Evolutionary conservation across 2,797 vertebrate species (phyloP).

Genomic region (Lithobates pipiens): DNA sequence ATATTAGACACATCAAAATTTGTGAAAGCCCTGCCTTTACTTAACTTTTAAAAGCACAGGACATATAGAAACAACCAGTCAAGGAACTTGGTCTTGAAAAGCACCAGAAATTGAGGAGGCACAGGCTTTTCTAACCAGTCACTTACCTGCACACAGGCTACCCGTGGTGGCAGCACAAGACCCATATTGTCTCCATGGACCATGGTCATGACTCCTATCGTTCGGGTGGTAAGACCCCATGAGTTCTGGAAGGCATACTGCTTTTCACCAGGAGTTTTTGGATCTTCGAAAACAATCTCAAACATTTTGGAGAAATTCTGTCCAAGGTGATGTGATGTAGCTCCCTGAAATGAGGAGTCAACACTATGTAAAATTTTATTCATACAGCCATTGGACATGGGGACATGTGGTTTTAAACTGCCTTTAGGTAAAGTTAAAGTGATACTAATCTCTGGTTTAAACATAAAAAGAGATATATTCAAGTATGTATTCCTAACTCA

Average conservation of each 20-base stretch:
- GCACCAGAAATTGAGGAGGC: background rate
- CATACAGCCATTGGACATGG: no score
- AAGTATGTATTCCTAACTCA: no score
- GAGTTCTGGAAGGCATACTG: conserved; percentile 96
- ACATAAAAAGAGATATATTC: no score
- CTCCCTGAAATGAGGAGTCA: conserved; percentile 78
- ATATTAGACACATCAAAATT: no score
- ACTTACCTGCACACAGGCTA: conserved; percentile 92
- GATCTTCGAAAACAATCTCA: conserved; percentile 96
- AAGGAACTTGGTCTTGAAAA: no score
- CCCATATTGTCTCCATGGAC: conserved; percentile 98
- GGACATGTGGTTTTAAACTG: no score
- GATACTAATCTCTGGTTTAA: no score
- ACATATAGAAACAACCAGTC: no score
- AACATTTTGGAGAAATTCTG: conserved; percentile 99
- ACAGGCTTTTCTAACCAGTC: background rate
- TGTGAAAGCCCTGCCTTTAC: no score
- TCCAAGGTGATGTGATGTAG: conserved; percentile 95
- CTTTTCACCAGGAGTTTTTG: conserved; percentile 92
- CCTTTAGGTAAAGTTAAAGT: no score
- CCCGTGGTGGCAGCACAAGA: conserved; percentile 90
- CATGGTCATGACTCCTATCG: conserved; percentile 96
- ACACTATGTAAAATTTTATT: no score
- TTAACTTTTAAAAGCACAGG: no score
- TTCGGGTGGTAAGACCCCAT: conserved; percentile 96